Evolutionary conservation across 2,113 vertebrate species (phyloP).

Genomic region (Platysternon megacephalum): DNA sequence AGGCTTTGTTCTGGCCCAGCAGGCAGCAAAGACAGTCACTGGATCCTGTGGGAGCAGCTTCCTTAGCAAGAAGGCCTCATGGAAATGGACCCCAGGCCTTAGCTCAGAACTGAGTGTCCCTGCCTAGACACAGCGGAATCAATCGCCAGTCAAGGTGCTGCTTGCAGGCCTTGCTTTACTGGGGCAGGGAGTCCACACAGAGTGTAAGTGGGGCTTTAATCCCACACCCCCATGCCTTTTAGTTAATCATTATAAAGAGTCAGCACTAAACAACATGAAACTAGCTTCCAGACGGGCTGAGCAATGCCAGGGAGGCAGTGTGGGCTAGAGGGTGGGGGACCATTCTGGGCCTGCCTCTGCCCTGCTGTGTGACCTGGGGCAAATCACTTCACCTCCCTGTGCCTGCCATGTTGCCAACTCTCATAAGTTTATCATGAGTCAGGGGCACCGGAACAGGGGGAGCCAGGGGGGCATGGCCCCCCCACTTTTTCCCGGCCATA

Average conservation of each 20-base stretch:
- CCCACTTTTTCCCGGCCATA: no score
- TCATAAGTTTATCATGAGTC: no score
- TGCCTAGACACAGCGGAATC: not conserved
- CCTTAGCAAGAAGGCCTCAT: not conserved
- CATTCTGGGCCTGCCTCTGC: not conserved
- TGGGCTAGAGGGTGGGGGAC: not conserved
- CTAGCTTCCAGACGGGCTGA: not conserved
- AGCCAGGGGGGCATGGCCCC: no score
- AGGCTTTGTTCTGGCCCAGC: not conserved
- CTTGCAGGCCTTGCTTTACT: not conserved
- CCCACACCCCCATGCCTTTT: not conserved
- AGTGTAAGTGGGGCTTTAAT: not conserved
- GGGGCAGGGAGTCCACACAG: not conserved
- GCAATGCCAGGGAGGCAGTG: not conserved
- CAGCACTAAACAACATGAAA: not conserved
- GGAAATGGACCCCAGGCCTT: not conserved
- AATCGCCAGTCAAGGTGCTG: not conserved
- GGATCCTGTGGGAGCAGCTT: not conserved
- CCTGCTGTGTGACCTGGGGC: not conserved
- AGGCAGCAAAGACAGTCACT: not conserved
- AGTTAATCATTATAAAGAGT: not conserved
- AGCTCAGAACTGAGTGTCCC: not conserved
- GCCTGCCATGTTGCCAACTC: not conserved
- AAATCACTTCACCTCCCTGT: not conserved
- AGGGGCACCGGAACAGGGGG: no score